Percentiles rank a stretch among this genome's conserved stretches.
These are phyloP conservation scores for Deilephila elpenor DNA, from an alignment of 2,888 invertebrate species.

Conservation along the genomic window DNA sequence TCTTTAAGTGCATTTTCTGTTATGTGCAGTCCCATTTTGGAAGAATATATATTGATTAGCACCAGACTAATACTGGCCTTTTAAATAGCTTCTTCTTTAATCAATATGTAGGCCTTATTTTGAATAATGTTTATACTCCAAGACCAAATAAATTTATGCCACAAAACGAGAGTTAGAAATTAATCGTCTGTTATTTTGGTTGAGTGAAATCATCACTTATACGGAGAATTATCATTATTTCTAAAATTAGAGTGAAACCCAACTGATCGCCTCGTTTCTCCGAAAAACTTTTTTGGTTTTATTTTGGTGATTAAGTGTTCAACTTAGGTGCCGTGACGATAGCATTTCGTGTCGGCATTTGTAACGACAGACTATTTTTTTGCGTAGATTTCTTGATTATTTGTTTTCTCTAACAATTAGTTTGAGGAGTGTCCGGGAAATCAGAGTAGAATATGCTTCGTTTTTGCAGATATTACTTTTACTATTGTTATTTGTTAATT, in stretches of 20 bases:
- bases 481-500: too few relatives aligned
- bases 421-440: too few relatives aligned
- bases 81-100: too few relatives aligned
- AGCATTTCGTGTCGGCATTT: slow-evolving; percentile 31
- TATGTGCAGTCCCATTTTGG: too few relatives aligned
- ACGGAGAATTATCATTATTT: slow-evolving; percentile 1
- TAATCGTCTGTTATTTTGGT: not conserved
- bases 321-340: slow-evolving; percentile 12
- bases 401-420: not conserved
- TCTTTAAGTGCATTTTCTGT: too few relatives aligned
- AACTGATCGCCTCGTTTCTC: slow-evolving; percentile 32
- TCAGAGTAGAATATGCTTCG: too few relatives aligned
- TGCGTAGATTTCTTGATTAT: not conserved
- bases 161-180: slow-evolving; percentile 12
- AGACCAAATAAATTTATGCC: not conserved
- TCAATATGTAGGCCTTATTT: not conserved
- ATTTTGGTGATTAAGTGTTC: slow-evolving; percentile 31
- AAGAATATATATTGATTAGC: too few relatives aligned
- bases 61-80: too few relatives aligned
- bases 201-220: slow-evolving; percentile 13
- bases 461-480: too few relatives aligned
- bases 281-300: slow-evolving; percentile 33
- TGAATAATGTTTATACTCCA: not conserved
- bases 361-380: not conserved
- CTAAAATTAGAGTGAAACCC: slow-evolving; percentile 34